Conservation (phyloP, 2,888 invertebrate species). For the Tenthredo livida region DNA sequence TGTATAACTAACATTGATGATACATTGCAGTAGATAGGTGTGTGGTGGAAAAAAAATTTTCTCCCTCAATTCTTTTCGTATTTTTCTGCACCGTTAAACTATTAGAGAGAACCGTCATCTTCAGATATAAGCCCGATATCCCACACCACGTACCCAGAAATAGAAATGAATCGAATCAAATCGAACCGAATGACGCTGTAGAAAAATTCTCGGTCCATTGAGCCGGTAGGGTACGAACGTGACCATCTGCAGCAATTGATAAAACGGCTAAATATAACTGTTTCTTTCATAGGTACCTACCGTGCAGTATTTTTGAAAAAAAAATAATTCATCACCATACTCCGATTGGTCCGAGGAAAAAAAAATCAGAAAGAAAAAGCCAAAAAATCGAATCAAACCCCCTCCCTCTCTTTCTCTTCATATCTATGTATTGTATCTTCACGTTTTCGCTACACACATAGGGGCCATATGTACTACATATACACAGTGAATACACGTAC, state of each 20-base stretch:
- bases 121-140: background rate
- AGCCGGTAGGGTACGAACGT: background rate
- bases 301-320: background rate
- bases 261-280: background rate
- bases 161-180: background rate
- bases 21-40: background rate
- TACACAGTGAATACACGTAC: too few relatives aligned
- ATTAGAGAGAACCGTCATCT: background rate
- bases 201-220: slow-evolving; percentile 2
- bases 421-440: background rate
- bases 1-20: background rate
- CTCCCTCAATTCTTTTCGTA: background rate
- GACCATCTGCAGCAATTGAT: slow-evolving; percentile 16
- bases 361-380: background rate
- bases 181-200: background rate
- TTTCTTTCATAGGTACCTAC: background rate
- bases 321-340: background rate
- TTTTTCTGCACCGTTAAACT: slow-evolving; percentile 3
- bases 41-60: background rate
- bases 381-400: background rate
- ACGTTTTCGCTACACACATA: background rate
- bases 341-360: background rate
- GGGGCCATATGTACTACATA: too few relatives aligned
- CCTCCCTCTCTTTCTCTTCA: background rate
- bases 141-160: background rate